Evolutionary conservation across 2,888 invertebrate species (phyloP).

Genomic region (Cheilosia vernalis): DNA sequence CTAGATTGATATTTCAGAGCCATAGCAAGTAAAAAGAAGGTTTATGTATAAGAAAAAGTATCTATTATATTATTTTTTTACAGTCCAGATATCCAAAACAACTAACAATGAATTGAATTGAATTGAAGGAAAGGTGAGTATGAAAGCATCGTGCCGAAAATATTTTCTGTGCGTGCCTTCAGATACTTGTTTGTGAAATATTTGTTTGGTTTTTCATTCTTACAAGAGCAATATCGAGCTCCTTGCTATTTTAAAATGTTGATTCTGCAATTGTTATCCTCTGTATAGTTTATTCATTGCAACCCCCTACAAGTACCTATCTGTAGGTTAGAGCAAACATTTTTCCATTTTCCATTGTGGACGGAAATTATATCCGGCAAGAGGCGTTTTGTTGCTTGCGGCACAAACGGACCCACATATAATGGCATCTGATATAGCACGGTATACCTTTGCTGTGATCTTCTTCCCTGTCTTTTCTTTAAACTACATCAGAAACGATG

Average conservation of each 20-base stretch:
- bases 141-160: slow-evolving; percentile 41
- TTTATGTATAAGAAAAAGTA: not conserved
- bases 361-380: slow-evolving; percentile 75
- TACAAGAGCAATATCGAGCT: slow-evolving; percentile 66
- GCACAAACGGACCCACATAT: slow-evolving; percentile 73
- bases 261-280: slow-evolving; percentile 72
- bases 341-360: slow-evolving; percentile 73
- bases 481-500: slow-evolving; percentile 67
- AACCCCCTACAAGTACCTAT: slow-evolving; percentile 73
- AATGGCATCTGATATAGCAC: slow-evolving; percentile 61
- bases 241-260: slow-evolving; percentile 71
- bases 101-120: slow-evolving; percentile 17
- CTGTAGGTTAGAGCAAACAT: slow-evolving; percentile 74
- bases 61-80: slow-evolving; percentile 23
- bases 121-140: slow-evolving; percentile 22
- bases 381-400: slow-evolving; percentile 75
- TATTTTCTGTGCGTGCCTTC: slow-evolving; percentile 54
- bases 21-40: slow-evolving; percentile 23
- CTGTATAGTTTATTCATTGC: slow-evolving; percentile 73
- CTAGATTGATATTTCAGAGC: slow-evolving; percentile 21
- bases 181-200: slow-evolving; percentile 51
- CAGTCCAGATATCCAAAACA: slow-evolving; percentile 7
- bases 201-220: slow-evolving; percentile 69
- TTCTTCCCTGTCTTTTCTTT: slow-evolving; percentile 59
- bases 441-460: slow-evolving; percentile 55